Conservation (phyloP, 1,140 invertebrate species). For the Ericerus pela region DNA sequence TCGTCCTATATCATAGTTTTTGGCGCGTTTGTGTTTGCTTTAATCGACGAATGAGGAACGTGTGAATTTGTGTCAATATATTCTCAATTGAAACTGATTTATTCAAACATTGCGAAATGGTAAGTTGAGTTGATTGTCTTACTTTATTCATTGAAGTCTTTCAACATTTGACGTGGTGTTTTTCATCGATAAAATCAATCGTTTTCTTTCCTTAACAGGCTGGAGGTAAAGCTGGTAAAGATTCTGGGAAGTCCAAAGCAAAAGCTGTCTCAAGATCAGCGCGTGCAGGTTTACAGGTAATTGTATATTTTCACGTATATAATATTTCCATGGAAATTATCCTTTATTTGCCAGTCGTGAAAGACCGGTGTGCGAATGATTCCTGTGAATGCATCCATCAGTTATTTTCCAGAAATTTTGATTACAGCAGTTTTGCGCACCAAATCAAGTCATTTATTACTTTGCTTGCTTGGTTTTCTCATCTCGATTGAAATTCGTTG, state of each 20-base stretch:
- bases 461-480: too few relatives aligned
- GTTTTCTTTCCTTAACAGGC: constrained; percentile 44
- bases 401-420: too few relatives aligned
- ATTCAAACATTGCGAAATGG: not conserved
- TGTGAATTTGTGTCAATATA: not conserved
- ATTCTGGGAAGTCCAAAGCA: constrained; percentile 98
- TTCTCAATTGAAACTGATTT: not conserved
- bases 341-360: not conserved
- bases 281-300: constrained; percentile 92
- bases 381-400: not conserved
- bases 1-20: not conserved
- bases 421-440: too few relatives aligned
- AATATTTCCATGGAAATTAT: not conserved
- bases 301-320: constrained; percentile 26
- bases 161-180: not conserved
- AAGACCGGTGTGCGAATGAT: not conserved
- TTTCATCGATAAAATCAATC: constrained; percentile 20
- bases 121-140: not conserved
- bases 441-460: too few relatives aligned
- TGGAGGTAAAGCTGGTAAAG: constrained; percentile 99
- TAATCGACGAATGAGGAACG: not conserved
- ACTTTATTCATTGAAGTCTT: not conserved
- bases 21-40: not conserved
- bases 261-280: constrained; percentile 97
- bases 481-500: too few relatives aligned